A percentile compares a stretch with the other conserved stretches of the same genome.
phyloP scores from a whole-genome alignment of 2,888 invertebrate species.

The Brachypterus glaber region DNA sequence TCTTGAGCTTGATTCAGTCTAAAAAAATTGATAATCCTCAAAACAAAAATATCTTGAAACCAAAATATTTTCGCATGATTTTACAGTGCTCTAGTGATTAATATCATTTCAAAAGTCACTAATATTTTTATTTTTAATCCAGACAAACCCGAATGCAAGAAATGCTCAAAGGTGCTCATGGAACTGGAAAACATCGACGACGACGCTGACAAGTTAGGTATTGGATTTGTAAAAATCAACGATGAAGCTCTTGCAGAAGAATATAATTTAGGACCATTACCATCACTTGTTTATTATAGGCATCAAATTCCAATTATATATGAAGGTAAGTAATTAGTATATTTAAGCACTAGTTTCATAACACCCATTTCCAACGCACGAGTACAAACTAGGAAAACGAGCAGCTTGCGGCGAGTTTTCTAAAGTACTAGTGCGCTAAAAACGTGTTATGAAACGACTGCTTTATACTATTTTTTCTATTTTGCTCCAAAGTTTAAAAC shows the following conservation, averaged over 20 bases:
- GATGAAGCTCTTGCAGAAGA: constrained; percentile 86
- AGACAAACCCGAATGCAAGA: constrained; percentile 91
- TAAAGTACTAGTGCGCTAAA: too few species aligned
- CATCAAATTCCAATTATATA: constrained; percentile 92
- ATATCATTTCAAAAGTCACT: background rate
- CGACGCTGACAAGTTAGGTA: constrained; percentile 87
- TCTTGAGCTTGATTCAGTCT: too few species aligned
- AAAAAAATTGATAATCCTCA: too few species aligned
- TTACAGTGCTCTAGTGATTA: background rate
- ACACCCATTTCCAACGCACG: too few species aligned
- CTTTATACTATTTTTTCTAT: too few species aligned
- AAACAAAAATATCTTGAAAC: too few species aligned
- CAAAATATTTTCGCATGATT: too few species aligned
- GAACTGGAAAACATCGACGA: constrained; percentile 92
- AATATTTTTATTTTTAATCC: constrained; percentile 22
- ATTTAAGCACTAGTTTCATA: too few species aligned
- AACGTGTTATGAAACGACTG: too few species aligned
- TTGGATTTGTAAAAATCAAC: constrained; percentile 90
- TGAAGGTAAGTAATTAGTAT: constrained; percentile 62
- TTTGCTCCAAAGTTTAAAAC: too few species aligned
- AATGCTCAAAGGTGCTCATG: constrained; percentile 80
- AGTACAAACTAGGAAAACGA: too few species aligned
- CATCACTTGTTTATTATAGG: constrained; percentile 85
- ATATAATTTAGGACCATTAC: constrained; percentile 81
- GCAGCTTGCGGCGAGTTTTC: too few species aligned